Evolutionary conservation across 2,888 invertebrate species (phyloP).

Genomic region (Agrenia bidenticulata): DNA sequence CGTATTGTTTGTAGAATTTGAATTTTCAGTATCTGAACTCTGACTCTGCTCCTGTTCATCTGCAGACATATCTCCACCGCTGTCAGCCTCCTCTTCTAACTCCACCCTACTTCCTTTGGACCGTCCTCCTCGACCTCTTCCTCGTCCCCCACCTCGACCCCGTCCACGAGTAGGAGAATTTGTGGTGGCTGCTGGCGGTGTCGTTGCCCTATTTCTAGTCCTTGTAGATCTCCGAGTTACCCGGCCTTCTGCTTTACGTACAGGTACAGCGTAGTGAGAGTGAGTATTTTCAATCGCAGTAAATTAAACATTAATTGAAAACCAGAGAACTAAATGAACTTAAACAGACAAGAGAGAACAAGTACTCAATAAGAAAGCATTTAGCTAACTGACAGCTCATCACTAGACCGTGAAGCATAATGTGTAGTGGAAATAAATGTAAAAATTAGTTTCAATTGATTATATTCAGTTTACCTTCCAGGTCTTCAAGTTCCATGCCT

Average conservation of each 20-base stretch:
- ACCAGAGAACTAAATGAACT: no score
- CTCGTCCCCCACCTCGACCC: background rate
- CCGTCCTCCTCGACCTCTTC: constrained; percentile 1
- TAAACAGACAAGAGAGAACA: no score
- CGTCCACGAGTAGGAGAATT: background rate
- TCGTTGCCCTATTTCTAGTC: background rate
- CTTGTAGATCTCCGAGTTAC: background rate
- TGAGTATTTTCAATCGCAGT: no score
- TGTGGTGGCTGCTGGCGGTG: background rate
- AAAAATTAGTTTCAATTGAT: no score
- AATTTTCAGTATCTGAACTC: background rate
- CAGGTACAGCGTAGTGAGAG: no score
- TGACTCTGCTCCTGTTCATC: background rate
- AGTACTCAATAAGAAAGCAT: no score
- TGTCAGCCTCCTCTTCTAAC: background rate
- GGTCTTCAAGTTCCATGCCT: no score
- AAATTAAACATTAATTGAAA: no score
- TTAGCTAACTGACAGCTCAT: no score
- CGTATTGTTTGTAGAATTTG: constrained; percentile 1
- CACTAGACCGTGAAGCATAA: no score
- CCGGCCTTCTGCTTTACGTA: background rate
- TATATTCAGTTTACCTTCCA: no score
- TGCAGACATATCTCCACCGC: constrained; percentile 1
- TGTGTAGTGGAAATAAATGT: no score
- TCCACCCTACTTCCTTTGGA: background rate